phyloP scores from a whole-genome alignment of 2,797 vertebrate genomes.

The Picus viridis region DNA sequence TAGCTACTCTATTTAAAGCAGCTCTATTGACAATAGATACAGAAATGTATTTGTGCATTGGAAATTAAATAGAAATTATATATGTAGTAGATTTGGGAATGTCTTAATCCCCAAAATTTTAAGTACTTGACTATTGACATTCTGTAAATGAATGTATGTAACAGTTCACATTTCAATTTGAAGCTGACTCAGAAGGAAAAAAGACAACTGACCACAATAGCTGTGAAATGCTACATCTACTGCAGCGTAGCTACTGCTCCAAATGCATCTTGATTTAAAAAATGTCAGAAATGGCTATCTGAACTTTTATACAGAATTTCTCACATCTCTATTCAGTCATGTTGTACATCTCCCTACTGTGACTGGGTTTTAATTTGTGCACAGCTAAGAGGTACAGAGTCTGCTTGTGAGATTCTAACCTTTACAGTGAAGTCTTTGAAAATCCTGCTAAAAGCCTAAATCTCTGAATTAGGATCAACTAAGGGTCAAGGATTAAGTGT shows the following conservation, averaged over 20 bases:
- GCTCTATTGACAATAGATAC: neutral
- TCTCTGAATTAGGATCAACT: neutral
- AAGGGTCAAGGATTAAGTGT: neutral
- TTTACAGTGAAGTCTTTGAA: neutral
- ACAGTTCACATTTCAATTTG: neutral
- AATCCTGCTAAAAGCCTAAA: neutral
- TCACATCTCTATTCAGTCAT: neutral
- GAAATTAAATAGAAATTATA: neutral
- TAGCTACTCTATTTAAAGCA: neutral
- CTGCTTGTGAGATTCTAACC: neutral
- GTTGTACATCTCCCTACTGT: rapidly evolving
- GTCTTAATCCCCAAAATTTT: neutral
- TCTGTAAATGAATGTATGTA: neutral
- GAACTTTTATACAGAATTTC: neutral
- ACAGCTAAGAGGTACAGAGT: neutral
- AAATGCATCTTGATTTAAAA: neutral
- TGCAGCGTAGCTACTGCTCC: neutral
- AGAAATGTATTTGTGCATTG: neutral
- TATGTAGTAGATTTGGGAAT: neutral
- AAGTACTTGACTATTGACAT: neutral
- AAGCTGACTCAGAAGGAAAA: neutral
- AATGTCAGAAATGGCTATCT: neutral
- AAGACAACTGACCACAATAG: neutral
- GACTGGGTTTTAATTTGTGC: neutral
- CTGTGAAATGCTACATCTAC: neutral